These are phyloP conservation scores for Carlito syrichta DNA, from an alignment of 2,113 vertebrate species.

Conservation along the genomic window DNA sequence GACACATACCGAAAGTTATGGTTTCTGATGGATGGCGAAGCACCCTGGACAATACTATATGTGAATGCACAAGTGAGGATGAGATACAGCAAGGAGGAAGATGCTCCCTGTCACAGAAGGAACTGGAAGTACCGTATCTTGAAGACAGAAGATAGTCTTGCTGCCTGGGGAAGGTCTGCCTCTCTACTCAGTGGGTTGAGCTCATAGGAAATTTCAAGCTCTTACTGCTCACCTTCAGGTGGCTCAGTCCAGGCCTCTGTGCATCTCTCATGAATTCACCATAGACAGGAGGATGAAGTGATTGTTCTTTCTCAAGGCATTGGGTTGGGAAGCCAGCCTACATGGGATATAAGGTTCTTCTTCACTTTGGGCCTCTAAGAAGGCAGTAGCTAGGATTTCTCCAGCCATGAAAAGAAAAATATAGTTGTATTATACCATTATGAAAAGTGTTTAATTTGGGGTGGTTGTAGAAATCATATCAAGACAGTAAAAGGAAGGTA, in stretches of 20 bases:
- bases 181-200: not conserved
- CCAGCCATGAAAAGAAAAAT: not conserved
- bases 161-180: not conserved
- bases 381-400: not conserved
- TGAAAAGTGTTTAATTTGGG: not conserved
- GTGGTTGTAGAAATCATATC: slow-evolving; percentile 16
- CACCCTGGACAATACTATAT: not conserved
- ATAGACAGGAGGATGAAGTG: not conserved
- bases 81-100: not conserved
- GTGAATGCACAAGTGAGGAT: not conserved
- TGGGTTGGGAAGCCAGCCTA: not conserved
- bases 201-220: not conserved
- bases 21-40: not conserved
- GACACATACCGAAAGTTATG: not conserved
- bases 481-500: not conserved
- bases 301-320: not conserved
- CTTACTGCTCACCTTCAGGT: fast-evolving
- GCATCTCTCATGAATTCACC: too few species aligned
- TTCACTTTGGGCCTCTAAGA: not conserved
- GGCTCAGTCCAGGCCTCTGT: not conserved
- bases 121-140: not conserved
- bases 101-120: not conserved
- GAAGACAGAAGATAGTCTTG: not conserved
- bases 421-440: not conserved
- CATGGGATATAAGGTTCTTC: not conserved